Evolutionary conservation across 2,888 invertebrate genomes (phyloP), one percentile per base, ranked within the genome.

Genomic region (Caenorhabditis angaria): DNA sequence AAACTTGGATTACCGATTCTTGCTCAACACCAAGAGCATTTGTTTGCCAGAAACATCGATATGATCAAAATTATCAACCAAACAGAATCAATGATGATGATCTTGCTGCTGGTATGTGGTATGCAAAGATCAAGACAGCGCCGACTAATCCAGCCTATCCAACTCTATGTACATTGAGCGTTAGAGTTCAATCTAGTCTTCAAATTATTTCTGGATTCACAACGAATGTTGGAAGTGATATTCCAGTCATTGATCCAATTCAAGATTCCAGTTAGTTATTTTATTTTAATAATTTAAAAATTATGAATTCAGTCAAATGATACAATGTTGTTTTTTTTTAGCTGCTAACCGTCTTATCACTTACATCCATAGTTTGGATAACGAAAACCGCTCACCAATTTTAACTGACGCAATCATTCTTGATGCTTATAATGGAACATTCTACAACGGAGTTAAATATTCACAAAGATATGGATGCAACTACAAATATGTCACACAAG

Each of bases 41-140:
- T 61, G 56, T 73, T 20, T 83, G 83, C 55, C 83, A 83, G 61
- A 81, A 77, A 51, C 81, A 82, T 58, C 63, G 72, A 62, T 83
- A 79, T 50, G 76, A 80, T 50, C 53, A 58, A 8, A 29, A 73
- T 18, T 67, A 73, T 62, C 28, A 47, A 22, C 78, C 83, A 12
- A 78, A 67, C 25, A 55, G 18, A 14, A 63, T 82, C 25, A 76
- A 66, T 18, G 74, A 77, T 10, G 69, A 75, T 63, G 75, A 73
- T 32, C 65, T 82, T 12, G 78, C 80, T 25, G 67, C 79, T 32
- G 82, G 82, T n/a, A 55, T 70, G n/a, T 82, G 80, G 80, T 76
- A 77, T 50, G 72, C 71, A n/a, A 63, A 60, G 25, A 24, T 81
- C 18, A 62, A 61, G 28, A 70, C 75, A 0, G 64, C 55, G 14